phyloP scores from a whole-genome alignment of 92 coral and sea anemone species.

The Galaxea fascicularis region DNA sequence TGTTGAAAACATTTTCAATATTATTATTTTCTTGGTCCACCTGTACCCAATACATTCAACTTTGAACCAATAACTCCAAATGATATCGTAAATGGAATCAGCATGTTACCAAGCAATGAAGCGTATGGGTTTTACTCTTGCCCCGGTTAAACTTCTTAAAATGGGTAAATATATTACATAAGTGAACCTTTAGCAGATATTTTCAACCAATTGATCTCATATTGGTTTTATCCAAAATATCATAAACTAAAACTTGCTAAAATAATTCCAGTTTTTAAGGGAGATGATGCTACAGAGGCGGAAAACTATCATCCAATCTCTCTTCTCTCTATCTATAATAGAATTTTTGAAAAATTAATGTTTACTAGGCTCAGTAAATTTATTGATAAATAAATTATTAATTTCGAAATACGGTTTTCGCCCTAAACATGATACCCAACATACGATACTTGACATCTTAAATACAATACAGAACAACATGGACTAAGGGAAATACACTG shows the following conservation, averaged over 20 bases:
- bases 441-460: conserved; percentile 31
- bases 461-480: conserved; percentile 26
- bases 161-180: conserved; percentile 20
- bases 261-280: too few species aligned
- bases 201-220: neutral
- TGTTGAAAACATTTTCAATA: conserved; percentile 21
- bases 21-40: conserved; percentile 16
- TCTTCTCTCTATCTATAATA: too few species aligned
- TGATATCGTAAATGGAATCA: too few species aligned
- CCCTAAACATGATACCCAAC: conserved; percentile 16
- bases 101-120: conserved; percentile 38
- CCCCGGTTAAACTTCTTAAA: conserved; percentile 50
- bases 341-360: too few species aligned
- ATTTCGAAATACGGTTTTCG: conserved; percentile 42
- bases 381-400: conserved; percentile 1
- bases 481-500: too few species aligned
- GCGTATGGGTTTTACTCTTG: conserved; percentile 56
- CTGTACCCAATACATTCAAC: conserved; percentile 21
- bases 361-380: too few species aligned
- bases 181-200: conserved; percentile 34
- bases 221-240: conserved; percentile 11
- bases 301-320: too few species aligned
- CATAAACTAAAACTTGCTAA: conserved; percentile 50
- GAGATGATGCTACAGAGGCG: too few species aligned
- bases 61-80: conserved; percentile 28